These are phyloP conservation scores for Sarcophaga bullata DNA, from an alignment of 1,140 invertebrate genomes.

Conservation along the genomic window DNA sequence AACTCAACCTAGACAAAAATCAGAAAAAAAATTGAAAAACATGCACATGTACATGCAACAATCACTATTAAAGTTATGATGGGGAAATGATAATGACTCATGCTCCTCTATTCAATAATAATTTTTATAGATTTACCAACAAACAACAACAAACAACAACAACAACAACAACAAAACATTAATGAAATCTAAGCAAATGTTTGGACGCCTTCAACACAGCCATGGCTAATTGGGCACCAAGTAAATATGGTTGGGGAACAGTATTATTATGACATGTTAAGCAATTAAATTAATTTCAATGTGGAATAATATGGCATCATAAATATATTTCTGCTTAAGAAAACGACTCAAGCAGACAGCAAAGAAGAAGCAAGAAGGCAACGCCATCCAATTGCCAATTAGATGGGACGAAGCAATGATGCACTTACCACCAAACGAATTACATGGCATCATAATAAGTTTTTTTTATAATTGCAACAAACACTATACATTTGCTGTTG, in stretches of 20 bases:
- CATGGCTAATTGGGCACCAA: not conserved
- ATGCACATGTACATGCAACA: not conserved
- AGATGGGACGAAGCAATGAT: not conserved
- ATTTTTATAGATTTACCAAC: too few relatives aligned
- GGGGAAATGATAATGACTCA: slow-evolving; percentile 8
- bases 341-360: not conserved
- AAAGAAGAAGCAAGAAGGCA: not conserved
- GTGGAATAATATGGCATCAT: not conserved
- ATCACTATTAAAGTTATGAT: slow-evolving; percentile 7
- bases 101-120: slow-evolving; percentile 2
- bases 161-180: not conserved
- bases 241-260: not conserved
- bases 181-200: not conserved
- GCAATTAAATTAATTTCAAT: slow-evolving; percentile 46
- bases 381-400: not conserved
- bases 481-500: not conserved
- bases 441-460: slow-evolving; percentile 33
- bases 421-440: not conserved
- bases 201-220: not conserved
- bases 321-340: not conserved
- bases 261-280: slow-evolving; percentile 43
- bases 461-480: slow-evolving; percentile 14
- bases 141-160: not conserved
- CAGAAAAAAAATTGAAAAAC: not conserved
- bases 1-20: not conserved